These are phyloP conservation scores for Setophaga coronata DNA, from an alignment of 2,113 vertebrate species.

Conservation along the genomic window DNA sequence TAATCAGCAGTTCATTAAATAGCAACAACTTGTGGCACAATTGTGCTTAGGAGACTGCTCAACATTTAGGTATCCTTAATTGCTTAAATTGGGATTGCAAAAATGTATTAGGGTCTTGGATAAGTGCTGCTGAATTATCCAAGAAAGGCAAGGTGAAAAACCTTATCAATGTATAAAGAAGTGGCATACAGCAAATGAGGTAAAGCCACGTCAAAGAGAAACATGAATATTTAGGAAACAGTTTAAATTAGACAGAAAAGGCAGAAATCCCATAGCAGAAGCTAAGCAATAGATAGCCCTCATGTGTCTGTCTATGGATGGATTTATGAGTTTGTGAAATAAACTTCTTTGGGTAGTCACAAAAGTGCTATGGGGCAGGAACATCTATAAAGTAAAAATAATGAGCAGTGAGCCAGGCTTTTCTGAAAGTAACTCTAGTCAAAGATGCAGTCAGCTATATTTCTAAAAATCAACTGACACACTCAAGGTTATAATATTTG, in stretches of 20 bases:
- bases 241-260: neutral
- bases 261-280: neutral
- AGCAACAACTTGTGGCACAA: conserved; percentile 25
- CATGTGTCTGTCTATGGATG: neutral
- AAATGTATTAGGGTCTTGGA: neutral
- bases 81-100: neutral
- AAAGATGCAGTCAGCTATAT: neutral
- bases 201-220: neutral
- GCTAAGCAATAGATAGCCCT: neutral
- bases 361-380: neutral
- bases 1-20: conserved; percentile 61
- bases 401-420: neutral
- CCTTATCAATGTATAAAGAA: neutral
- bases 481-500: neutral
- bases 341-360: neutral
- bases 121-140: neutral
- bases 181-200: neutral
- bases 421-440: neutral
- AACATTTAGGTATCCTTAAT: conserved; percentile 1
- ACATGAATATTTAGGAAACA: neutral
- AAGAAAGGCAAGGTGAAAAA: neutral
- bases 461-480: neutral
- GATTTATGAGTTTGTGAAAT: neutral
- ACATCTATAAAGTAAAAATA: neutral
- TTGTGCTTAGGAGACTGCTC: conserved; percentile 6